Percentiles rank a stretch among this genome's conserved stretches.
Conservation (phyloP, 92 coral and sea anemone genomes). For the Palythoa grandiflora region DNA sequence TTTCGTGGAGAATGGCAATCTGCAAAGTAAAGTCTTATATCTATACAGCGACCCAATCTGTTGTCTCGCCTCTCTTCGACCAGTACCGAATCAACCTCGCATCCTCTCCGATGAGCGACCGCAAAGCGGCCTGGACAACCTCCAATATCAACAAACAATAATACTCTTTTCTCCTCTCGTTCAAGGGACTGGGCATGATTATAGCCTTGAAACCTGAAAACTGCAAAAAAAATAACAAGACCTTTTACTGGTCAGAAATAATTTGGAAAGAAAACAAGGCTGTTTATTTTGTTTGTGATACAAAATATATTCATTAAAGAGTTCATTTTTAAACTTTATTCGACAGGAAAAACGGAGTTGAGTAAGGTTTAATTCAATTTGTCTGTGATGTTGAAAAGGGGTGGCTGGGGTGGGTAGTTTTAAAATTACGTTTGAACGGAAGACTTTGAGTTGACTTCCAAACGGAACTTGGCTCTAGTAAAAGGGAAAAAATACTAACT, state of each 20-base stretch:
- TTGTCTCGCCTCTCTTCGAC: conserved; percentile 12
- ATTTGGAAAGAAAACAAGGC: too few species aligned
- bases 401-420: too few species aligned
- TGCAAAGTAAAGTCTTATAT: conserved; percentile 9
- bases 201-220: neutral
- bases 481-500: neutral
- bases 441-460: too few species aligned
- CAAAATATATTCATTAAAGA: too few species aligned
- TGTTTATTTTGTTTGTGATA: too few species aligned
- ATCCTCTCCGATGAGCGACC: conserved; percentile 32
- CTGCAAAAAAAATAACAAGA: neutral
- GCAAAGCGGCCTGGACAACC: conserved; percentile 71
- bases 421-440: too few species aligned
- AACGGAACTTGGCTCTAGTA: neutral
- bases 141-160: conserved; percentile 65
- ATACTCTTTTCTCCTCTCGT: conserved; percentile 56
- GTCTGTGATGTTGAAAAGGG: too few species aligned
- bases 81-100: conserved; percentile 1
- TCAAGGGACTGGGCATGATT: conserved; percentile 12
- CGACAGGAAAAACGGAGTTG: too few species aligned
- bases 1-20: conserved; percentile 28
- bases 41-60: conserved; percentile 14
- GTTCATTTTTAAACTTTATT: too few species aligned
- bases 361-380: too few species aligned
- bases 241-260: neutral